Evolutionary conservation across 2,888 invertebrate species (phyloP).

Genomic region (Acronicta aceris): DNA sequence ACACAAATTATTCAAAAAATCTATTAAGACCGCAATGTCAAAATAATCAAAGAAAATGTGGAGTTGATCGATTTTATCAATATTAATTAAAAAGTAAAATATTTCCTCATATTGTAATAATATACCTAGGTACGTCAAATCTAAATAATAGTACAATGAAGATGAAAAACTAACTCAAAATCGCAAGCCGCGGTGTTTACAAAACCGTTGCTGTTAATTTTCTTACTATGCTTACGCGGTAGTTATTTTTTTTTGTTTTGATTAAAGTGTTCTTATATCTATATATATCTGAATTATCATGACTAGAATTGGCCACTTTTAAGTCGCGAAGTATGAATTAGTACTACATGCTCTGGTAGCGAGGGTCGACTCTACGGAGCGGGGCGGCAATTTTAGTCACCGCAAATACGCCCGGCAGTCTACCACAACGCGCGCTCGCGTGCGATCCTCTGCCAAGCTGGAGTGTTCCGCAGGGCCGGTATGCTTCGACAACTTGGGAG

Average conservation of each 20-base stretch:
- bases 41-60: too few species aligned
- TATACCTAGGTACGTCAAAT: too few species aligned
- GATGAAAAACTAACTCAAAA: too few species aligned
- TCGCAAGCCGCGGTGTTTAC: too few species aligned
- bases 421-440: slow-evolving; percentile 82
- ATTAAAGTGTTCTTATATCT: slow-evolving; percentile 19
- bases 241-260: slow-evolving; percentile 7
- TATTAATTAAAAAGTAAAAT: too few species aligned
- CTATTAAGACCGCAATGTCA: too few species aligned
- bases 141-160: too few species aligned
- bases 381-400: slow-evolving; percentile 62
- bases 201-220: neutral
- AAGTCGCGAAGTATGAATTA: slow-evolving; percentile 77
- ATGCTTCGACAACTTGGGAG: slow-evolving; percentile 87
- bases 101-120: too few species aligned
- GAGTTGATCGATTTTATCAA: too few species aligned
- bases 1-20: too few species aligned
- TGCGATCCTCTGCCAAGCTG: slow-evolving; percentile 84
- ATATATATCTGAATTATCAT: slow-evolving; percentile 40
- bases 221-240: neutral
- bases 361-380: slow-evolving; percentile 70
- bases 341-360: slow-evolving; percentile 68
- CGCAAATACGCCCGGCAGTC: slow-evolving; percentile 77
- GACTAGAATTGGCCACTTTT: slow-evolving; percentile 49
- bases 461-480: slow-evolving; percentile 86